Conservation (phyloP, 1,140 invertebrate genomes). For the Saccostrea cuccullata region DNA sequence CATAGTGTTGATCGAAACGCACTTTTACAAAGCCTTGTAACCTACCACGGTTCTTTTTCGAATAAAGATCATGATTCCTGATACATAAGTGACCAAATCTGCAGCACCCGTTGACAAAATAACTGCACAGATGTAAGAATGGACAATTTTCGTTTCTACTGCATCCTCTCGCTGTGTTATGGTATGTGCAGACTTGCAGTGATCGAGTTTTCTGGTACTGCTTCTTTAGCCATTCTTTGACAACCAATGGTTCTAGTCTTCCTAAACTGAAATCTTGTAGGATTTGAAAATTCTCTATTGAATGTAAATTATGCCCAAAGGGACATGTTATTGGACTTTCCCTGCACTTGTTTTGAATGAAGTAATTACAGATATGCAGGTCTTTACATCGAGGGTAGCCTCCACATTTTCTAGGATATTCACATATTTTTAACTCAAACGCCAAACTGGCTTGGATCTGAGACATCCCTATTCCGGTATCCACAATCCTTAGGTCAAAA, state of each 20-base stretch:
- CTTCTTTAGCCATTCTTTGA: background rate
- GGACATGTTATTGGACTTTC: background rate
- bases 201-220: background rate
- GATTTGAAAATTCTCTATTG: background rate
- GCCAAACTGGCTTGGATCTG: background rate
- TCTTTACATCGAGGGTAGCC: background rate
- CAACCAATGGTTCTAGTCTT: background rate
- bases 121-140: background rate
- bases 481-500: background rate
- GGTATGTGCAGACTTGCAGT: too few relatives aligned
- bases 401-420: background rate
- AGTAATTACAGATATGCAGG: background rate
- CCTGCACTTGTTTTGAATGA: slow-evolving; percentile 14
- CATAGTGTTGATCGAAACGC: too few relatives aligned
- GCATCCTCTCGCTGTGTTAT: slow-evolving; percentile 4
- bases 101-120: background rate
- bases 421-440: background rate
- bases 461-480: background rate
- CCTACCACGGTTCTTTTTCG: too few relatives aligned
- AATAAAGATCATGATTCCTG: background rate
- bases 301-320: background rate
- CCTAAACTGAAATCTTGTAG: background rate
- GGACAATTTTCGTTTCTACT: background rate
- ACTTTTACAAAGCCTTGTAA: too few relatives aligned
- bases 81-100: background rate